phyloP scores from a whole-genome alignment of 2,888 invertebrate genomes.

The Drosophila eohydei region DNA sequence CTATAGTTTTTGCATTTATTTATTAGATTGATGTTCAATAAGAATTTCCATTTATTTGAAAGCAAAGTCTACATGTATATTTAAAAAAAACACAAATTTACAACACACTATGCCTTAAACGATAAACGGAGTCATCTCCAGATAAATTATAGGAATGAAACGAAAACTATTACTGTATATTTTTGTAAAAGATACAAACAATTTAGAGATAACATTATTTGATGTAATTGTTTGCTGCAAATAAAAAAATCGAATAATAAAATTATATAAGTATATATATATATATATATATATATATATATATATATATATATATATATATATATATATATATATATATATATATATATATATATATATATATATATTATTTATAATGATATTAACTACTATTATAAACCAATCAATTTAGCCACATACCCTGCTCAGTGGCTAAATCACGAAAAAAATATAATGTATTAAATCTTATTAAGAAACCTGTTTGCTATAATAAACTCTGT shows the following conservation, averaged over 20 bases:
- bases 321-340: no score
- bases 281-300: no score
- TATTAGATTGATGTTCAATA: background rate
- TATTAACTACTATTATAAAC: no score
- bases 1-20: background rate
- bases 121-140: constrained; percentile 20
- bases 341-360: constrained; percentile 8
- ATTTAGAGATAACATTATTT: constrained; percentile 58
- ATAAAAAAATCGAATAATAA: constrained; percentile 60
- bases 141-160: constrained; percentile 20
- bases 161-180: constrained; percentile 52
- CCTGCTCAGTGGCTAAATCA: no score
- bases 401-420: no score
- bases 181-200: constrained; percentile 57
- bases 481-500: no score
- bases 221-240: constrained; percentile 39
- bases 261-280: background rate
- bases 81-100: constrained; percentile 1
- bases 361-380: constrained; percentile 2
- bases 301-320: no score
- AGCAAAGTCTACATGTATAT: constrained; percentile 7
- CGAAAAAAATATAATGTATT: no score
- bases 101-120: constrained; percentile 54
- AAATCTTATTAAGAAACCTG: no score
- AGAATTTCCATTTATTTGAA: constrained; percentile 37